Evolutionary conservation across 2,888 invertebrate species (phyloP).

Genomic region (Mantis religiosa): DNA sequence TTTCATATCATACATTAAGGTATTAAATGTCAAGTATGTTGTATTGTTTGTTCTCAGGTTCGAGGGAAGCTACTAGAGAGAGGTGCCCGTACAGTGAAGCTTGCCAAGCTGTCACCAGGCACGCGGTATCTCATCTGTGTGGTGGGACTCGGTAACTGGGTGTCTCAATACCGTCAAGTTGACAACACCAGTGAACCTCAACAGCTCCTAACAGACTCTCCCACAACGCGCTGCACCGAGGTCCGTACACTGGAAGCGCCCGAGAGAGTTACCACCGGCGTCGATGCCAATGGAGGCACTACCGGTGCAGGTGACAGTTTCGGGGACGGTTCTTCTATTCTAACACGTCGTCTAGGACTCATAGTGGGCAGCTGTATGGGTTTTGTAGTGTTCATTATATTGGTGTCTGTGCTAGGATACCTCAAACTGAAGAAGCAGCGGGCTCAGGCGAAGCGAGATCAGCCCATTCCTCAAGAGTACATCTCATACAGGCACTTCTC

Average conservation of each 20-base stretch:
- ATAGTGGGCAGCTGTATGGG: constrained; percentile 85
- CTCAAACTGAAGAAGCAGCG: constrained; percentile 81
- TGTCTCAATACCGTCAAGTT: constrained; percentile 43
- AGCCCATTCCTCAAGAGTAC: constrained; percentile 70
- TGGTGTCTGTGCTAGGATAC: constrained; percentile 79
- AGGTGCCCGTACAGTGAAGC: constrained; percentile 66
- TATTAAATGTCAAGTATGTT: background rate
- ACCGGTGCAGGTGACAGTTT: constrained; percentile 50
- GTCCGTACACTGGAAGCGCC: constrained; percentile 70
- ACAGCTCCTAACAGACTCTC: constrained; percentile 59
- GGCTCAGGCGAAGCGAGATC: constrained; percentile 66
- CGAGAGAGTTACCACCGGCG: constrained; percentile 23
- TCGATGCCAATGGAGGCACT: constrained; percentile 52
- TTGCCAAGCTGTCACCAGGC: constrained; percentile 71
- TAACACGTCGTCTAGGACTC: constrained; percentile 75
- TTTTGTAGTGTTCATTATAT: constrained; percentile 76
- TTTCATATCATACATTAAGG: background rate
- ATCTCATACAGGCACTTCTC: constrained; percentile 73
- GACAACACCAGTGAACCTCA: constrained; percentile 34
- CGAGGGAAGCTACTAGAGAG: constrained; percentile 72
- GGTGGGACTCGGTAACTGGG: constrained; percentile 76
- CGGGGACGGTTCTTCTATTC: constrained; percentile 54
- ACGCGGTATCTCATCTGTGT: constrained; percentile 84
- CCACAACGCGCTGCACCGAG: constrained; percentile 71
- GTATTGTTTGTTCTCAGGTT: constrained; percentile 52